Percentiles rank a stretch among this genome's conserved stretches.
These are phyloP conservation scores for Zoanthus sansibaricus DNA, from an alignment of 92 coral and sea anemone genomes.

Conservation along the genomic window DNA sequence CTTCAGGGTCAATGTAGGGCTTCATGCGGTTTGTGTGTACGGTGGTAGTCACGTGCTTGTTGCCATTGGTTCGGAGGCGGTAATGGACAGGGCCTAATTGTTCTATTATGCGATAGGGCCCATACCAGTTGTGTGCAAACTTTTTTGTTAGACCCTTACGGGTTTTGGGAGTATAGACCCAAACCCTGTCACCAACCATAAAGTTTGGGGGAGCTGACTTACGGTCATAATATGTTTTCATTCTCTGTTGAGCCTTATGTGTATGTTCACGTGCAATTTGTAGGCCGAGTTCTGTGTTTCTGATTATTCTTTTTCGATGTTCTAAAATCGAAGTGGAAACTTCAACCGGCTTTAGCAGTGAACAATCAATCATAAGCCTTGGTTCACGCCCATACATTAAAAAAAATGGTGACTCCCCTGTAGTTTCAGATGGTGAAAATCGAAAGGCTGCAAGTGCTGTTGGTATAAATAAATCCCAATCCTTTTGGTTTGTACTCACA, in stretches of 20 bases:
- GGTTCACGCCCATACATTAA: slow-evolving; percentile 36
- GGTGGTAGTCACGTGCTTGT: slow-evolving; percentile 41
- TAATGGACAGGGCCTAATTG: slow-evolving; percentile 58
- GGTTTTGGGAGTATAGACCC: background rate
- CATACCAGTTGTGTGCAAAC: background rate
- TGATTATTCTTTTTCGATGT: slow-evolving; percentile 37
- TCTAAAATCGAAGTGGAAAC: slow-evolving; percentile 32
- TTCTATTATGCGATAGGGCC: slow-evolving; percentile 51
- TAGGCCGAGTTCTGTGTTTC: slow-evolving; percentile 37
- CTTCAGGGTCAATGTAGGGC: slow-evolving; percentile 49
- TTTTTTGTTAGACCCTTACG: background rate
- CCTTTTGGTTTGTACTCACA: slow-evolving; percentile 15
- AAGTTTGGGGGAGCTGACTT: background rate
- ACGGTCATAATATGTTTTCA: slow-evolving; percentile 40
- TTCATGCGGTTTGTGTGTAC: slow-evolving; percentile 64
- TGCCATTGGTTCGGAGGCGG: slow-evolving; percentile 37
- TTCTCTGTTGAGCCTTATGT: slow-evolving; percentile 43
- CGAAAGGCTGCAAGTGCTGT: too few species aligned
- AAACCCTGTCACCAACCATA: background rate
- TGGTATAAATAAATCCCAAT: background rate
- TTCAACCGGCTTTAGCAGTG: slow-evolving; percentile 14
- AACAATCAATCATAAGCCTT: slow-evolving; percentile 37
- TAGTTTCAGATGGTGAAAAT: background rate
- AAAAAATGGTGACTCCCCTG: slow-evolving; percentile 16
- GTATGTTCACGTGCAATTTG: slow-evolving; percentile 35